Evolutionary conservation across 2,113 vertebrate species (phyloP).

Genomic region (Pao palembangensis): DNA sequence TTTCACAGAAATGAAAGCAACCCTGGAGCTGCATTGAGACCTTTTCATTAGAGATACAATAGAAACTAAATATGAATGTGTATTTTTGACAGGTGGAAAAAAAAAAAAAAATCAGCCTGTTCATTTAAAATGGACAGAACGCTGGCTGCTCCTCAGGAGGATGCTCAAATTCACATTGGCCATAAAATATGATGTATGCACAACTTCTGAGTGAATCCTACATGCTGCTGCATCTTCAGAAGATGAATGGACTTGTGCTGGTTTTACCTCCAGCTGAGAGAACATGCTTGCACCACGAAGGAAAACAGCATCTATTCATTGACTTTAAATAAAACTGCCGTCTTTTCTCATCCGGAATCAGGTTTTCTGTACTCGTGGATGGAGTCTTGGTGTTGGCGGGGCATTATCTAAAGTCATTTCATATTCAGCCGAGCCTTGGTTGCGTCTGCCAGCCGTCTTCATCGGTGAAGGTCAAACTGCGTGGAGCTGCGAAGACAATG

Average conservation of each 20-base stretch:
- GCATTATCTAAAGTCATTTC: constrained; percentile 40
- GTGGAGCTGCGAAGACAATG: constrained; percentile 46
- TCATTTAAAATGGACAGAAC: constrained; percentile 17
- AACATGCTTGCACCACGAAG: constrained; percentile 49
- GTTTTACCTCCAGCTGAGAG: constrained; percentile 35
- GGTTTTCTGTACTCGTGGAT: constrained; percentile 47
- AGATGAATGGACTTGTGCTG: constrained; percentile 53
- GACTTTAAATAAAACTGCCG: constrained; percentile 65
- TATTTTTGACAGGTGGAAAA: neutral
- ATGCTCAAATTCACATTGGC: constrained; percentile 37
- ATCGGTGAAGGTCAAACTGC: constrained; percentile 53
- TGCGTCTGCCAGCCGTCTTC: constrained; percentile 54
- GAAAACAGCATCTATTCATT: constrained; percentile 48
- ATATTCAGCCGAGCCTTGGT: constrained; percentile 56
- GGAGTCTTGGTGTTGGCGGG: constrained; percentile 48
- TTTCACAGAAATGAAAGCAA: constrained; percentile 7
- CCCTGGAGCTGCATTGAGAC: neutral
- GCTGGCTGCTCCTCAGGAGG: constrained; percentile 18
- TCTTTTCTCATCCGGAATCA: constrained; percentile 51
- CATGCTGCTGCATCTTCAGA: constrained; percentile 23
- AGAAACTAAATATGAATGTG: neutral
- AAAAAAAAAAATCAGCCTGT: neutral
- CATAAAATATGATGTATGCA: constrained; percentile 45
- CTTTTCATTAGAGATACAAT: constrained; percentile 6
- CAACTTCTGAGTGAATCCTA: constrained; percentile 45